Evolutionary conservation across 1,140 invertebrate genomes (phyloP).

Genomic region (Cotesia typhae): DNA sequence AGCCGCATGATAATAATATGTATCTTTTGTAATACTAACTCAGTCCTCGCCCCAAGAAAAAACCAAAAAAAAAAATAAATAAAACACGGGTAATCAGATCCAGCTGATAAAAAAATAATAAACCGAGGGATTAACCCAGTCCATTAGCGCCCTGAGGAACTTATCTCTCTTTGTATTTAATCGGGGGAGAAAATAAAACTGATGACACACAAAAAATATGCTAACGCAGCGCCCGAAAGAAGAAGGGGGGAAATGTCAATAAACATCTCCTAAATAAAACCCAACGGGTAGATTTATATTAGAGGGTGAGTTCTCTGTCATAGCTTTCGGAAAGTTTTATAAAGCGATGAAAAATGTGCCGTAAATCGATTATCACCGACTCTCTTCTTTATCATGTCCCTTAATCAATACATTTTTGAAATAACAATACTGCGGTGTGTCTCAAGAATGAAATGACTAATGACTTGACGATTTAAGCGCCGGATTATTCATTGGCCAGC

Average conservation of each 20-base stretch:
- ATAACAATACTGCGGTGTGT: too few relatives aligned
- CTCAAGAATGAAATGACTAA: too few relatives aligned
- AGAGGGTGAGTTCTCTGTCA: conserved; percentile 7
- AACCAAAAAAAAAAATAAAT: too few relatives aligned
- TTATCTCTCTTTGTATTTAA: neutral
- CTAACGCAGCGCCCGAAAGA: conserved; percentile 17
- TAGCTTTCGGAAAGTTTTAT: conserved; percentile 11
- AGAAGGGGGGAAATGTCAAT: neutral
- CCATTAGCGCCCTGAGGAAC: conserved; percentile 22
- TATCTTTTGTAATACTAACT: too few relatives aligned
- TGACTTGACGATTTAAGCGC: too few relatives aligned
- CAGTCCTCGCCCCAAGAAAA: too few relatives aligned
- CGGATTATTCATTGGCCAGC: too few relatives aligned
- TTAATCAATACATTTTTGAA: too few relatives aligned
- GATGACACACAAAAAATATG: conserved; percentile 34
- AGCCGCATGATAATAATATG: too few relatives aligned
- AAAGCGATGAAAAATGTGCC: conserved; percentile 18
- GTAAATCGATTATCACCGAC: conserved; percentile 19
- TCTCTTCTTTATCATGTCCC: conserved; percentile 4
- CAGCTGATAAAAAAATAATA: too few relatives aligned
- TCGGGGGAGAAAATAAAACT: conserved; percentile 17
- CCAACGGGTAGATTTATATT: neutral
- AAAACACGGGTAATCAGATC: too few relatives aligned
- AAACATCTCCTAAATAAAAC: neutral
- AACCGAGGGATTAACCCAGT: neutral